Percentiles rank a stretch among this genome's conserved stretches.
These are phyloP conservation scores for Tyrannus savana DNA, from an alignment of 2,113 vertebrate species.

Conservation along the genomic window DNA sequence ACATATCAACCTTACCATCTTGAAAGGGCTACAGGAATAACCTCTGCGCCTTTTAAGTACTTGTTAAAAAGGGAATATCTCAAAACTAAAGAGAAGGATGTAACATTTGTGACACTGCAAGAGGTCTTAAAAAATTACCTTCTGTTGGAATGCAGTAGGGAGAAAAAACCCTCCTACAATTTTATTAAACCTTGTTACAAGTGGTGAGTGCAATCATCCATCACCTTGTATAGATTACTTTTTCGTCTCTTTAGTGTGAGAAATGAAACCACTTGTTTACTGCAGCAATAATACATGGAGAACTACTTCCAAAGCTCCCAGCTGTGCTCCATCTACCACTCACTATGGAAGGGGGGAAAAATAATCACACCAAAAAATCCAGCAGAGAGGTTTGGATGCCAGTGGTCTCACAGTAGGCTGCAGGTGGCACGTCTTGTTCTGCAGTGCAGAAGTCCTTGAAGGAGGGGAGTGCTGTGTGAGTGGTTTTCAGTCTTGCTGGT, in stretches of 20 bases:
- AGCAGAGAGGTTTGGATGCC: background rate
- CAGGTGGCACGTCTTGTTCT: background rate
- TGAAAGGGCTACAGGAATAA: background rate
- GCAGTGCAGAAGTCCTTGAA: background rate
- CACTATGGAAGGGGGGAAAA: background rate
- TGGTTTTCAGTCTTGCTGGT: background rate
- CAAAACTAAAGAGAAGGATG: background rate
- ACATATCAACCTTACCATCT: background rate
- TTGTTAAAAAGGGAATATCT: background rate
- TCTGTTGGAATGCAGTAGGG: background rate
- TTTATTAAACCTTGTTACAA: constrained; percentile 22
- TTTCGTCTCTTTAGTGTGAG: background rate
- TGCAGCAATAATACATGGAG: background rate
- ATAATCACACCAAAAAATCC: background rate
- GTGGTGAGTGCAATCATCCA: background rate
- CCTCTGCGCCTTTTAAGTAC: background rate
- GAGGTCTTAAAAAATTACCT: background rate
- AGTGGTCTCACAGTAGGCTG: background rate
- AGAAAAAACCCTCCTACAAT: background rate
- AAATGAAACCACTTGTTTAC: constrained; percentile 23
- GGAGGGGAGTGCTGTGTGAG: background rate
- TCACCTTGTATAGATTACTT: background rate
- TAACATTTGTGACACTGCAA: background rate
- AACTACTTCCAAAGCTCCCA: background rate
- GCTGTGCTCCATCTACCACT: background rate